Percentiles rank a stretch among this genome's conserved stretches.
These are phyloP conservation scores for Solenodon paradoxus DNA, from an alignment of 2,113 vertebrate genomes.

Conservation along the genomic window DNA sequence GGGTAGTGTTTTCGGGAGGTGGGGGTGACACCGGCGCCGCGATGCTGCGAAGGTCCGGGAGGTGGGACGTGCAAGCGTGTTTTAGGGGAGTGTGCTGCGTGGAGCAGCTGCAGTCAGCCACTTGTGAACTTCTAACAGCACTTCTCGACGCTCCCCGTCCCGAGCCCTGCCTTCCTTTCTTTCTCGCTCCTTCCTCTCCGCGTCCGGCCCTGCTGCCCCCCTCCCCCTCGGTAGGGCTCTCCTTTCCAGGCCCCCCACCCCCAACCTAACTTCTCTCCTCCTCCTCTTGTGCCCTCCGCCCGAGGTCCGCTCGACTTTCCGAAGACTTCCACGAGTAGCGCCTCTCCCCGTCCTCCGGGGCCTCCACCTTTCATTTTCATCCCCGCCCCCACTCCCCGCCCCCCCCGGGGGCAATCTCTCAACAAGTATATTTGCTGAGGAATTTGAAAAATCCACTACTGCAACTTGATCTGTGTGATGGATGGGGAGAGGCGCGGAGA, in stretches of 20 bases:
- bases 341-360: neutral
- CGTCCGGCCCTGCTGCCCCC: neutral
- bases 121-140: slow-evolving; percentile 25
- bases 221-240: slow-evolving; percentile 31
- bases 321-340: slow-evolving; percentile 37
- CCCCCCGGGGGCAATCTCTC: slow-evolving; percentile 80
- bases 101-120: neutral
- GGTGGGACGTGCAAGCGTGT: neutral
- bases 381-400: neutral
- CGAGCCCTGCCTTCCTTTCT: slow-evolving; percentile 59
- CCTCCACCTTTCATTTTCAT: slow-evolving; percentile 23
- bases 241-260: slow-evolving; percentile 26
- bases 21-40: neutral
- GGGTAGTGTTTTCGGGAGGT: neutral
- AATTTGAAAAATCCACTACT: slow-evolving; percentile 92
- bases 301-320: slow-evolving; percentile 54
- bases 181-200: neutral
- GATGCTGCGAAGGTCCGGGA: neutral
- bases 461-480: slow-evolving; percentile 94
- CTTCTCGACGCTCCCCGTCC: neutral
- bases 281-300: slow-evolving; percentile 12
- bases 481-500: slow-evolving; percentile 87
- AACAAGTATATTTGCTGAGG: slow-evolving; percentile 93
- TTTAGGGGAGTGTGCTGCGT: neutral
- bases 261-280: neutral